Evolutionary conservation across 2,113 vertebrate genomes (phyloP).

Genomic region (Sinocyclocheilus anshuiensis): DNA sequence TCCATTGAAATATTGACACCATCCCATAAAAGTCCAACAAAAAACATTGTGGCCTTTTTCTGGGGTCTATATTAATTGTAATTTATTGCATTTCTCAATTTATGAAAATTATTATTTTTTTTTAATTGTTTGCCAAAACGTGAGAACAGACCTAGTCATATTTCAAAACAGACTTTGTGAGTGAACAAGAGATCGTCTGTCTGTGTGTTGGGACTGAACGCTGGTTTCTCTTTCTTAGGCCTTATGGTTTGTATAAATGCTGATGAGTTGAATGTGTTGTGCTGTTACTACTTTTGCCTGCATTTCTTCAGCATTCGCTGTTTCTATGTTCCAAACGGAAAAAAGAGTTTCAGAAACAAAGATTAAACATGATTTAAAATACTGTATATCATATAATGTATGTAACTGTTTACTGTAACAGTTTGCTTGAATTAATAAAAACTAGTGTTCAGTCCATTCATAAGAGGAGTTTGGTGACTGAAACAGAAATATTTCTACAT

Average conservation of each 20-base stretch:
- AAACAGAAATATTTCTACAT: not conserved
- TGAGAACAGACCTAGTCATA: not conserved
- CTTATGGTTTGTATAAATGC: slow-evolving; percentile 85
- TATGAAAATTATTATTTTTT: too few species aligned
- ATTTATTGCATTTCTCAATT: too few species aligned
- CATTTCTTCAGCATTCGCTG: slow-evolving; percentile 85
- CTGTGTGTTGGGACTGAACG: slow-evolving; percentile 37
- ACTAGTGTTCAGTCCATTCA: slow-evolving; percentile 69
- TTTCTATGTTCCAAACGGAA: slow-evolving; percentile 79
- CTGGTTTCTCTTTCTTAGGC: slow-evolving; percentile 70
- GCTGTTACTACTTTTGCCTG: slow-evolving; percentile 98
- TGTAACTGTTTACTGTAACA: slow-evolving; percentile 96
- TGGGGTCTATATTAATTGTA: too few species aligned
- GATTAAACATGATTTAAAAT: slow-evolving; percentile 81
- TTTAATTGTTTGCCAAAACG: not conserved
- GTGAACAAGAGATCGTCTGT: slow-evolving; percentile 13
- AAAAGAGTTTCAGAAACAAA: slow-evolving; percentile 72
- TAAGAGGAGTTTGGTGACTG: too few species aligned
- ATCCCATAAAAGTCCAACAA: not conserved
- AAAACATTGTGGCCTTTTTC: not conserved
- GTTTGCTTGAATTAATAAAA: slow-evolving; percentile 95
- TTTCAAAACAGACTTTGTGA: not conserved
- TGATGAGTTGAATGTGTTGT: slow-evolving; percentile 91
- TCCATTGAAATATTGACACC: not conserved
- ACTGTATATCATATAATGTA: slow-evolving; percentile 90